Base-by-base conservation (phyloP, 2,797 vertebrate species). In the Acanthurus lineatus region DNA sequence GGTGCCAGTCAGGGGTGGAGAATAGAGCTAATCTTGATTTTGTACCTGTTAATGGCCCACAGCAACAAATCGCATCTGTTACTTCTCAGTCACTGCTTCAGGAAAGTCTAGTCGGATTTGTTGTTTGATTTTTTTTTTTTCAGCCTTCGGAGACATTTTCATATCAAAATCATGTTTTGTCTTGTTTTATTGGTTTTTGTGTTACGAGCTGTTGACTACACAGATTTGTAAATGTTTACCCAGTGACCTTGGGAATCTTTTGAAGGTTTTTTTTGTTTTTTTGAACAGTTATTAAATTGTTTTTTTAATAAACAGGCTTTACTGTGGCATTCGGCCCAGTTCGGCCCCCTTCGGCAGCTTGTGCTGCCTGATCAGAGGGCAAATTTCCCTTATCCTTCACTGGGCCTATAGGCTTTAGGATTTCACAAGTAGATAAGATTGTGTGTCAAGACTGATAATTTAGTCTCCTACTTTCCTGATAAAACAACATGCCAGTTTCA, bases 391-490 rank as follows among this genome's bases (percentile, higher is more conserved):
- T 86, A 90, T 92, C 89, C 81, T 87, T 66, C 77, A 47, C 85
- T 85, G 86, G 69, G 79, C 78, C 69, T 35, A 35, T 32, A 11
- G 53, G 89, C 89, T 91, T 86, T 72, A 85, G 78, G 89, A 83
- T 93, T 91, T 93, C 89, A 92, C 69, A 77, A 75, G 72, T 54
- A 91, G 82, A 92, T 91, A 88, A 76, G 64, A 88, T 76, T 72
- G 73, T 76, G 76, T 92, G 76, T 87, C 77, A 79, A 80, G 79
- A 89, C 59, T 75, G 56, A 89, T 77, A 81, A 80, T 77, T 83
- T 69, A 76, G 52, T 56, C 32, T 78, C 66, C 75, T 19, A 38
- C 64, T 57, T 79, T 68, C 64, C 65, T 79, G 78, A 84, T 83
- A 76, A 77, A 79, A 78, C 63, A 79, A 77, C 66, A 80, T 58